phyloP scores from a whole-genome alignment of 2,888 invertebrate genomes.

The Nomada ruficornis region DNA sequence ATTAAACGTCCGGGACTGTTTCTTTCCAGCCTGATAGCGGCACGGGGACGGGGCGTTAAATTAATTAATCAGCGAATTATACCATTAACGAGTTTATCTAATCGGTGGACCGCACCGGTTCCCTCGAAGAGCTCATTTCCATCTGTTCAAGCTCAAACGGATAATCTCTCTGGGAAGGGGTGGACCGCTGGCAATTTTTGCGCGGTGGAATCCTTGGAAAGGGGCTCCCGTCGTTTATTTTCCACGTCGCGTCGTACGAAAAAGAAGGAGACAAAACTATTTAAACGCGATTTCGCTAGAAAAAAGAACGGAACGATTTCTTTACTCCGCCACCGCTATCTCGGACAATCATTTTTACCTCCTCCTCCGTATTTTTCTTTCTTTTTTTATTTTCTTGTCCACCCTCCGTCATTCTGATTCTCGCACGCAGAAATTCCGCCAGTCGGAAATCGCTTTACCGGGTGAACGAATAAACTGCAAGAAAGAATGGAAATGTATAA shows the following conservation, averaged over 20 bases:
- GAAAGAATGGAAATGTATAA: conserved; percentile 24
- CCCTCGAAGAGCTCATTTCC: conserved; percentile 36
- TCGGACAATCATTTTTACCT: conserved; percentile 9
- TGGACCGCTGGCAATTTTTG: conserved; percentile 19
- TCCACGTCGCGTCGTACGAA: not conserved
- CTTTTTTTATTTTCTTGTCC: not conserved
- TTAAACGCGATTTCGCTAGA: not conserved
- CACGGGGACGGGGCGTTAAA: conserved; percentile 26
- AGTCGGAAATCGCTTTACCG: not conserved
- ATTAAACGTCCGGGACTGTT: conserved; percentile 30
- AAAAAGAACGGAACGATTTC: not conserved
- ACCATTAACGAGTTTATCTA: conserved; percentile 54
- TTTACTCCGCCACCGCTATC: no score
- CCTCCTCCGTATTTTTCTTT: not conserved
- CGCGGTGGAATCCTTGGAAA: not conserved
- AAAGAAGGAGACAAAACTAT: not conserved
- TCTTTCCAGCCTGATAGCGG: conserved; percentile 4
- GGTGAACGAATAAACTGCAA: conserved; percentile 22
- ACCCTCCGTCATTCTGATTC: not conserved
- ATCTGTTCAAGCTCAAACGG: conserved; percentile 32
- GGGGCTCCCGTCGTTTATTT: not conserved
- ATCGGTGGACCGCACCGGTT: conserved; percentile 28
- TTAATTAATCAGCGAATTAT: conserved; percentile 56
- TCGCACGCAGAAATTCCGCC: not conserved
- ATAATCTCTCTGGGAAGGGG: conserved; percentile 12